Base-by-base conservation (phyloP, 2,113 vertebrate species). In the Hypomesus transpacificus region DNA sequence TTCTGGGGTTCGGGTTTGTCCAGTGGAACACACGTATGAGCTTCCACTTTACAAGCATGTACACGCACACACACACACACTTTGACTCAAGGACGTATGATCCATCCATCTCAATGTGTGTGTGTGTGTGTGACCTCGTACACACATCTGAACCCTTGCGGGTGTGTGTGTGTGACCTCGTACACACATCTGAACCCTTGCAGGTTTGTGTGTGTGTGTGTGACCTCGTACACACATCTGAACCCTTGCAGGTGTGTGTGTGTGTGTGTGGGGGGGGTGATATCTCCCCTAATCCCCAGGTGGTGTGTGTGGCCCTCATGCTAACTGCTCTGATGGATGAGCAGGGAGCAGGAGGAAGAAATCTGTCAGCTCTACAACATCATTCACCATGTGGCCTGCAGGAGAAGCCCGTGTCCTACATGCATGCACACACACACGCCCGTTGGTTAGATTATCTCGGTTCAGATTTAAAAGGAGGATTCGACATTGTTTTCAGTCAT, bases 241-340 rank as follows among this genome's bases (percentile, higher is more conserved):
- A 34, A 8, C 31, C 64, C 57, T 51, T 31, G 9, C 59, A 75
- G 71, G 66, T 66, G 69, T 76, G 76, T 73, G 51, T 16, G 52
- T n/a, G n/a, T n/a, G n/a, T n/a, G n/a, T n/a, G n/a, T n/a, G 51
- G 61, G 22, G 17, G 54, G 66, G 26, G 20, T 60, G 80, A 80
- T 81, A 79, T 76, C 79, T 81, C 67, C 21, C 21, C 67, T 81
- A 73, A 78, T 76, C 74, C 78, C 28, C 54, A 51, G 28, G 72
- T 68, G 50, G 51, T 14, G 31, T 3, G 21, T 21, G 17, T 58
- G 68, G 71, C 74, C 54, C 71, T 77, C 76, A 22, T 51, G 70
- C 74, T 74, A 83, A 70, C 78, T 77, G 80, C 67, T 79, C 58
- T 50, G 64, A 71, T 28, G 70, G 58, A 70, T 66, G n/a, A 71